These are phyloP conservation scores for Lottia gigantea DNA, from an alignment of 2,888 invertebrate genomes.

Conservation along the genomic window DNA sequence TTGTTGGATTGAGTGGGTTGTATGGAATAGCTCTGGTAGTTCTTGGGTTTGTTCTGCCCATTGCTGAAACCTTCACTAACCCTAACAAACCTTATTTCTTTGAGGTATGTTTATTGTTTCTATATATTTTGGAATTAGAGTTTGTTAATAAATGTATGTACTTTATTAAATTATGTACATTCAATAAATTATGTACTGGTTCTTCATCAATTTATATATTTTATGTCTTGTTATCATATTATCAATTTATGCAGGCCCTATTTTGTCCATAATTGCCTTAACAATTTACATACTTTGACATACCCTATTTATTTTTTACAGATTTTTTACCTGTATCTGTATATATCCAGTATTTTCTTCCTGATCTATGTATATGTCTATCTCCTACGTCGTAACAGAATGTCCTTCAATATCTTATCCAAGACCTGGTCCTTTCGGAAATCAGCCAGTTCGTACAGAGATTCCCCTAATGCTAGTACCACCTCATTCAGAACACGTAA, in stretches of 20 bases:
- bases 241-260: too few species aligned
- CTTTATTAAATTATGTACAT: too few species aligned
- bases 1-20: constrained; percentile 32
- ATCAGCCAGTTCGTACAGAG: not conserved
- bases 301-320: constrained; percentile 16
- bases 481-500: not conserved
- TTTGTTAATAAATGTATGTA: too few species aligned
- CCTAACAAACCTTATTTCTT: constrained; percentile 30
- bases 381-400: constrained; percentile 30
- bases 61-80: constrained; percentile 33
- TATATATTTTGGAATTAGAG: too few species aligned
- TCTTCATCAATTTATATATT: too few species aligned
- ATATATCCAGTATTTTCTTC: constrained; percentile 35
- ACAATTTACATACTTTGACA: too few species aligned
- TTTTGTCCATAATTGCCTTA: too few species aligned
- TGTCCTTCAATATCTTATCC: not conserved
- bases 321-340: constrained; percentile 45
- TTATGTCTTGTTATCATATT: too few species aligned
- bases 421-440: constrained; percentile 12
- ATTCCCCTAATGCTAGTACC: not conserved
- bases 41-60: constrained; percentile 37
- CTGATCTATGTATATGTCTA: constrained; percentile 40
- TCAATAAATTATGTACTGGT: too few species aligned
- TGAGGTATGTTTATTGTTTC: constrained; percentile 25
- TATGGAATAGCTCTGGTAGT: constrained; percentile 36